phyloP scores from a whole-genome alignment of 1,140 invertebrate genomes.

The Scaptomyza graminum region DNA sequence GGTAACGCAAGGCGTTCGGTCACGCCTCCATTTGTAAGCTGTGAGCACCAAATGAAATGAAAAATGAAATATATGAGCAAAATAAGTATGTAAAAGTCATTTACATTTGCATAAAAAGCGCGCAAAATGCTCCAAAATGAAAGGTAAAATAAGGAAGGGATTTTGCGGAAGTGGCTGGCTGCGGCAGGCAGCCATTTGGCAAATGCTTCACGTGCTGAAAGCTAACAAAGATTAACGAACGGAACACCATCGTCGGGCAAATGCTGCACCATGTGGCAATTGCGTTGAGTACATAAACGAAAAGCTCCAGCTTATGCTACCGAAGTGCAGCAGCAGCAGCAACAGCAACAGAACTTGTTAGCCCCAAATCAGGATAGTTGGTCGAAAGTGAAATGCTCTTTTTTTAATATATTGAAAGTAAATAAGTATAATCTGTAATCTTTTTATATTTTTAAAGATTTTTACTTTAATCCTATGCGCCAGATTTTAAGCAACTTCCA shows the following conservation, averaged over 20 bases:
- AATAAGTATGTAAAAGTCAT: constrained; percentile 41
- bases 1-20: constrained; percentile 3
- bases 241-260: constrained; percentile 13
- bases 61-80: constrained; percentile 39
- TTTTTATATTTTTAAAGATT: no score
- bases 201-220: constrained; percentile 51
- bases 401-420: no score
- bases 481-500: no score
- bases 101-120: constrained; percentile 64
- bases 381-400: constrained; percentile 6
- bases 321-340: background rate
- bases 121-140: constrained; percentile 42
- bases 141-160: background rate
- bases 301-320: constrained; percentile 6
- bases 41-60: constrained; percentile 51
- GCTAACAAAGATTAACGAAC: constrained; percentile 67
- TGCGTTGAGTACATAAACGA: constrained; percentile 17
- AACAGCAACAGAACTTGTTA: constrained; percentile 1
- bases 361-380: background rate
- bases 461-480: no score
- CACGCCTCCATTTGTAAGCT: constrained; percentile 35
- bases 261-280: constrained; percentile 14
- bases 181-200: constrained; percentile 23
- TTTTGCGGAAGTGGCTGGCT: background rate
- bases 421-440: no score